Evolutionary conservation across 2,888 invertebrate species (phyloP).

Genomic region (Eristalinus aeneus): DNA sequence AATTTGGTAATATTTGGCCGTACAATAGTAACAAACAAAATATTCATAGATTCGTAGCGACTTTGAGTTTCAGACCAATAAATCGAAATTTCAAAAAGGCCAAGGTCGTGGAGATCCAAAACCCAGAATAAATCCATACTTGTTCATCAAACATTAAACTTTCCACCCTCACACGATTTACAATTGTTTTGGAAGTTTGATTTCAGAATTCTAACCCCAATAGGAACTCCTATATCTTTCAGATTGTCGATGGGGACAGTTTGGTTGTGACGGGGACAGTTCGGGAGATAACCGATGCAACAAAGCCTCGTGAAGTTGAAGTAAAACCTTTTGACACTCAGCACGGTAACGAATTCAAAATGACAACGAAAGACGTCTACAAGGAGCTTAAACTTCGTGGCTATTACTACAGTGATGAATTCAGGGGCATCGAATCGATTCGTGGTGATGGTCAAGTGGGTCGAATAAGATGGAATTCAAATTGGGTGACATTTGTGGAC

Average conservation of each 20-base stretch:
- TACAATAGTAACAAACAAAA: too few species aligned
- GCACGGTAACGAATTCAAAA: constrained; percentile 75
- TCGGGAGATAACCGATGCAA: constrained; percentile 75
- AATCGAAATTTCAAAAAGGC: too few species aligned
- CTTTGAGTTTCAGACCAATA: too few species aligned
- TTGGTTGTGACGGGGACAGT: constrained; percentile 79
- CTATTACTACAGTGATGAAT: constrained; percentile 82
- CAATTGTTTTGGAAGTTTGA: too few species aligned
- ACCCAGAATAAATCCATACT: too few species aligned
- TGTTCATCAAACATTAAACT: too few species aligned
- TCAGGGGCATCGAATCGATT: constrained; percentile 72
- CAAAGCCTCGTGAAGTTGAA: constrained; percentile 36
- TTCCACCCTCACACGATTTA: too few species aligned
- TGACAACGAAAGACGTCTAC: constrained; percentile 85
- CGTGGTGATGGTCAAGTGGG: constrained; percentile 73
- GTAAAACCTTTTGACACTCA: constrained; percentile 76
- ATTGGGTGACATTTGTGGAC: constrained; percentile 93
- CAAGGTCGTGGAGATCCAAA: too few species aligned
- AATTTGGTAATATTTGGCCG: too few species aligned
- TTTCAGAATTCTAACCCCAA: too few species aligned
- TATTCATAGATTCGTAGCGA: too few species aligned
- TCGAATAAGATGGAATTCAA: constrained; percentile 85
- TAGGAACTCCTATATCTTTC: constrained; percentile 79
- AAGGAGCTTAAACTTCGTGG: constrained; percentile 86
- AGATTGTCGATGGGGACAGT: constrained; percentile 81